Evolutionary conservation across 2,797 vertebrate genomes (phyloP).

Genomic region (Emydoidea blandingii): DNA sequence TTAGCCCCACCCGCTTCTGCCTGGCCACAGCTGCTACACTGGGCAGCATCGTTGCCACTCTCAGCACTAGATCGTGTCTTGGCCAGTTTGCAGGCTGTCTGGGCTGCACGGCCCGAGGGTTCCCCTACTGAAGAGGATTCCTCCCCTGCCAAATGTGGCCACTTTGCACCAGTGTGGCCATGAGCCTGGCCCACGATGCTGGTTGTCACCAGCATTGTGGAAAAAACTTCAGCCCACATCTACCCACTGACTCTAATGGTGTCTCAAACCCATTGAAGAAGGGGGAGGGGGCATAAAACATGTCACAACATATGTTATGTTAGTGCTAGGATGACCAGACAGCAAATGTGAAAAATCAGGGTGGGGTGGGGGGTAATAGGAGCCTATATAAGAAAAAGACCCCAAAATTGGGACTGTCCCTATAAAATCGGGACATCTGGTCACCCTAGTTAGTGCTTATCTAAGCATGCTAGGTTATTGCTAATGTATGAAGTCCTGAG

Average conservation of each 20-base stretch:
- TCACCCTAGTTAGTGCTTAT: not conserved
- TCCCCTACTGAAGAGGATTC: not conserved
- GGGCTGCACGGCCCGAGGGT: not conserved
- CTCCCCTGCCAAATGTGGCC: not conserved
- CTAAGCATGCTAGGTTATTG: not conserved
- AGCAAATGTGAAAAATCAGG: too few species aligned
- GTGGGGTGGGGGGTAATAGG: too few species aligned
- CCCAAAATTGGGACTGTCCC: too few species aligned
- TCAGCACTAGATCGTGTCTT: not conserved
- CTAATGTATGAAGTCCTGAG: not conserved
- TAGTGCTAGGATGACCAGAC: not conserved
- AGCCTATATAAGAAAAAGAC: too few species aligned
- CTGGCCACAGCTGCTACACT: not conserved
- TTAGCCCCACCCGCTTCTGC: not conserved
- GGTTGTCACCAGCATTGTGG: accelerated
- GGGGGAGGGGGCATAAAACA: too few species aligned
- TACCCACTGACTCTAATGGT: not conserved
- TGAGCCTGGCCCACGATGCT: not conserved
- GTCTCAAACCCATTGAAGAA: not conserved
- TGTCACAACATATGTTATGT: not conserved
- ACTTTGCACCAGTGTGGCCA: not conserved
- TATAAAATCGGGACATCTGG: too few species aligned
- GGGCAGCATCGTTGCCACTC: not conserved
- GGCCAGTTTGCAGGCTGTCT: too few species aligned
- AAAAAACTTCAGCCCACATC: not conserved